Conservation (phyloP, 2,113 vertebrate species). For the Cottus gobio region DNA sequence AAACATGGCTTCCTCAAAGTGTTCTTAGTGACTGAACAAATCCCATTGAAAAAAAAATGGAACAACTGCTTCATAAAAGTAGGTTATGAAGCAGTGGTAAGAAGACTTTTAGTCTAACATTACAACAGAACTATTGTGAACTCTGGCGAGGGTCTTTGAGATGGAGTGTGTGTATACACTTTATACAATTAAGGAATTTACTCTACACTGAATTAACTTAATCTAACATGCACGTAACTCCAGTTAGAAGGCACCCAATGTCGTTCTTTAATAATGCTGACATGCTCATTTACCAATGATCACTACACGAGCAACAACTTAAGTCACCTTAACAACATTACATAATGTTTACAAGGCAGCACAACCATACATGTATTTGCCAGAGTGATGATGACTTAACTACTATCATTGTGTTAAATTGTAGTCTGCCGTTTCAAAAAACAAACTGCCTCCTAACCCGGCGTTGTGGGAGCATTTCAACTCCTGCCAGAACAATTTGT, state of each 20-base stretch:
- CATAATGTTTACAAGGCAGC: neutral
- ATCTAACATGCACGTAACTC: neutral
- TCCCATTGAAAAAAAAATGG: neutral
- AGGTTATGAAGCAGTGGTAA: neutral
- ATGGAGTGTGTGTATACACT: no score
- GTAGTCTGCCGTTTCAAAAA: neutral
- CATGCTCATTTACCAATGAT: neutral
- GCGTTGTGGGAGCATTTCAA: neutral
- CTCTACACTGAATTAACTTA: neutral
- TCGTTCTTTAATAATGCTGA: neutral
- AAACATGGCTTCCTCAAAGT: neutral
- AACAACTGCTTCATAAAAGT: slow-evolving; percentile 7
- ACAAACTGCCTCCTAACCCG: neutral
- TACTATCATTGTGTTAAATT: neutral
- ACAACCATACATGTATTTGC: neutral
- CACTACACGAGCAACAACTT: neutral
- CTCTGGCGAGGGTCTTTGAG: neutral
- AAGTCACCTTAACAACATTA: neutral
- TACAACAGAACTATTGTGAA: slow-evolving; percentile 22
- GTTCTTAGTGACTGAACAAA: neutral
- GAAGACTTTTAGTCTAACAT: neutral
- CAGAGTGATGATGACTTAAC: neutral
- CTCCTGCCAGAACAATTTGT: neutral
- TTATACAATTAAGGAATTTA: neutral
- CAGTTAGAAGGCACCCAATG: neutral